Evolutionary conservation across 2,797 vertebrate species (phyloP).

Genomic region (Setipinna tenuifilis): DNA sequence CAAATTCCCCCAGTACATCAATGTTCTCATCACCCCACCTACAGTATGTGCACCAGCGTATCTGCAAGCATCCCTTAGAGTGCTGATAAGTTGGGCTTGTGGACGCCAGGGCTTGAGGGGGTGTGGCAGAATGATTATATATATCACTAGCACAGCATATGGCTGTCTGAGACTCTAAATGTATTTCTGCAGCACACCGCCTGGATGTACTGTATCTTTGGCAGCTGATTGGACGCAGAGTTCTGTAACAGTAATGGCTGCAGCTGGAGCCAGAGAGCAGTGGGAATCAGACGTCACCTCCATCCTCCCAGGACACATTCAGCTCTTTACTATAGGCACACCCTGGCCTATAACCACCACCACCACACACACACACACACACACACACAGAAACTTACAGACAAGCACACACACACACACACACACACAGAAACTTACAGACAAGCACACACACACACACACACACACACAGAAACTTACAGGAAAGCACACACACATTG

Average conservation of each 20-base stretch:
- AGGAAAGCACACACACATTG: too few species aligned
- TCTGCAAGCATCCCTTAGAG: too few species aligned
- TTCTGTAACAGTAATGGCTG: slow-evolving; percentile 46
- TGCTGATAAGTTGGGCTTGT: too few species aligned
- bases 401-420: not conserved
- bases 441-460: too few species aligned
- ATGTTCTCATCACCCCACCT: too few species aligned
- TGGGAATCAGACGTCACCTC: slow-evolving; percentile 45
- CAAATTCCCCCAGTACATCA: too few species aligned
- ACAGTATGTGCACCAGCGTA: too few species aligned
- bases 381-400: not conserved
- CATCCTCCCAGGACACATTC: slow-evolving; percentile 26
- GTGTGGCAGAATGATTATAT: too few species aligned
- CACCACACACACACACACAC: slow-evolving; percentile 32
- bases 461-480: too few species aligned
- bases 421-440: too few species aligned
- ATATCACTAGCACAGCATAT: not conserved
- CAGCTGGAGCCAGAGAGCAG: slow-evolving; percentile 41
- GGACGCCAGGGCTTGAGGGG: too few species aligned
- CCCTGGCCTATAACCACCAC: slow-evolving; percentile 24
- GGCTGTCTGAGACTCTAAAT: not conserved
- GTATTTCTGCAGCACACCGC: not conserved
- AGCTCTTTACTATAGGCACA: not conserved
- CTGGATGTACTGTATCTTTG: too few species aligned
- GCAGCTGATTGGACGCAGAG: slow-evolving; percentile 45